Percentiles rank a stretch among this genome's conserved stretches.
phyloP scores from a whole-genome alignment of 2,113 vertebrate genomes.

The Proteles cristata region DNA sequence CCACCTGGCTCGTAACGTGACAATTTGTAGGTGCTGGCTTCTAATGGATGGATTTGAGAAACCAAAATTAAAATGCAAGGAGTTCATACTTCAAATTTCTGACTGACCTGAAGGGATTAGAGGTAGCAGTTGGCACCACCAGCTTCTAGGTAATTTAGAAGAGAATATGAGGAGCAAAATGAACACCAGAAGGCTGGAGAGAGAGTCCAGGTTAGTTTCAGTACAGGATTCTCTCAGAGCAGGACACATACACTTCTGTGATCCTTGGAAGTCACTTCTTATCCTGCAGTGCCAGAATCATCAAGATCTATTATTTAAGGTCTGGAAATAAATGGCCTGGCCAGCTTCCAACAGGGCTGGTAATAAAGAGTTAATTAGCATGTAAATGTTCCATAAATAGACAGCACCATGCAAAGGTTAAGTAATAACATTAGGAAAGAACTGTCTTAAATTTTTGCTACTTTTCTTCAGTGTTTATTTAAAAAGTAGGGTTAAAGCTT shows the following conservation, averaged over 20 bases:
- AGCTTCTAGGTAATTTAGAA: background rate
- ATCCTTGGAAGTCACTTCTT: background rate
- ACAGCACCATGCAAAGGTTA: background rate
- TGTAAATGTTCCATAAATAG: background rate
- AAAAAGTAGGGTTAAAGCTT: background rate
- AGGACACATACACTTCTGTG: background rate
- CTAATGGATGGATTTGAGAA: background rate
- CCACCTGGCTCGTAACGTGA: background rate
- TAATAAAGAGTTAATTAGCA: background rate
- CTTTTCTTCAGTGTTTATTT: constrained; percentile 4
- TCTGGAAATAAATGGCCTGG: background rate
- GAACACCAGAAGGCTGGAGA: background rate
- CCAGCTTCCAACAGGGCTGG: background rate
- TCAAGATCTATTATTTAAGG: background rate
- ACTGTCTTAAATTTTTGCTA: background rate
- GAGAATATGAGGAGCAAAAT: background rate
- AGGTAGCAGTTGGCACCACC: background rate
- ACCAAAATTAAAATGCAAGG: constrained; percentile 33
- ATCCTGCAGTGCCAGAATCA: background rate
- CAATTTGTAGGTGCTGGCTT: background rate
- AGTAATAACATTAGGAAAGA: background rate
- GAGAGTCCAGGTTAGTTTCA: background rate
- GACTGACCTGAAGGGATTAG: background rate
- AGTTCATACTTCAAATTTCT: background rate
- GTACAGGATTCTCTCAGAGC: background rate